A percentile compares a stretch with the other conserved stretches of the same genome.
Conservation (phyloP, 2,888 invertebrate genomes). For the Agrotis puta region DNA sequence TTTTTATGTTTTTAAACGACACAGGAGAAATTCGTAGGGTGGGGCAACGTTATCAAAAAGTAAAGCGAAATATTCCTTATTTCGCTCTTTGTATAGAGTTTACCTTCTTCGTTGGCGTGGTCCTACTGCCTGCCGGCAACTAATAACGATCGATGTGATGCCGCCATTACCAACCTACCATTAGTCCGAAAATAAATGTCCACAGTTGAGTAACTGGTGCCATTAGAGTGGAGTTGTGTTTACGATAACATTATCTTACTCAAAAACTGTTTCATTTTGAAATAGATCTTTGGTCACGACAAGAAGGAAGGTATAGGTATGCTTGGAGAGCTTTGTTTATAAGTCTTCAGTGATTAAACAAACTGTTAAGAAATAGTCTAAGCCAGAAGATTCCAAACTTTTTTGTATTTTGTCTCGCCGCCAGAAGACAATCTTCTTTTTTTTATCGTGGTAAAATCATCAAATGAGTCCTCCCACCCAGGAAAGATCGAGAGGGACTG, state of each 20-base stretch:
- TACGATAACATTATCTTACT: conserved; percentile 6
- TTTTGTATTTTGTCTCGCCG: too few relatives aligned
- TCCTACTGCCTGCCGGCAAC: conserved; percentile 31
- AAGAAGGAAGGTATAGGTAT: background rate
- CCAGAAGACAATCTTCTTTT: too few relatives aligned
- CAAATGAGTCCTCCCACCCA: too few relatives aligned
- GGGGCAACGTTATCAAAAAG: too few relatives aligned
- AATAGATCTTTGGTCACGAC: background rate
- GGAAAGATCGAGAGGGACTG: too few relatives aligned
- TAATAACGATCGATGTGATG: conserved; percentile 59
- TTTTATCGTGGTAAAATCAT: too few relatives aligned
- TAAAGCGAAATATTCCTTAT: too few relatives aligned
- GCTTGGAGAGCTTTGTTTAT: background rate
- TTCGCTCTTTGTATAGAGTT: background rate
- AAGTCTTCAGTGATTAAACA: background rate
- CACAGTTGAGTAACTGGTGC: conserved; percentile 28
- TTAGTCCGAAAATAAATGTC: conserved; percentile 61
- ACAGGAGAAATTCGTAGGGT: too few relatives aligned
- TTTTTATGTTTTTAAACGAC: too few relatives aligned
- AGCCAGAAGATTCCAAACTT: too few relatives aligned
- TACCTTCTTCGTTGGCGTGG: conserved; percentile 9
- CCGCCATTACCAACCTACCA: conserved; percentile 49
- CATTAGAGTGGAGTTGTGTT: conserved; percentile 33
- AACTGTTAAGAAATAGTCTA: background rate
- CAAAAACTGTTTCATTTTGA: background rate